These are phyloP conservation scores for Drymonia ruficornis DNA, from an alignment of 2,888 invertebrate genomes.

Conservation along the genomic window DNA sequence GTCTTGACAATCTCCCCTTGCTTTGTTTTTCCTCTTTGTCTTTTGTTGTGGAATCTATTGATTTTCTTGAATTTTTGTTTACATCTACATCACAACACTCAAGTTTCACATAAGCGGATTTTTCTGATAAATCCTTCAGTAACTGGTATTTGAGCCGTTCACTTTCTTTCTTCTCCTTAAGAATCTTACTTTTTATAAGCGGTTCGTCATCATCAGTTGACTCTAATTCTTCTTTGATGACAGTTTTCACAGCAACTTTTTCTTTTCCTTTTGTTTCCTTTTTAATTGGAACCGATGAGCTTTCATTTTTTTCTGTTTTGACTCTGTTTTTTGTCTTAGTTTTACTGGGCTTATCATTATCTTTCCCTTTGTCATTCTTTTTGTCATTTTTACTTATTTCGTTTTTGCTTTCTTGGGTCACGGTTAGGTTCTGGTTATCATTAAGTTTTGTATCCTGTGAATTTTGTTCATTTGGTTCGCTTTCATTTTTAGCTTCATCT, in stretches of 20 bases:
- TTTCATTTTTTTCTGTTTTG: conserved; percentile 49
- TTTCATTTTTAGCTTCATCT: conserved; percentile 50
- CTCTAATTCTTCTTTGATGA: conserved; percentile 68
- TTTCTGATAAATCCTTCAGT: conserved; percentile 75
- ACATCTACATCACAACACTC: conserved; percentile 78
- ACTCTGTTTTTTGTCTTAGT: conserved; percentile 51
- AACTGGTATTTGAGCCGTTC: conserved; percentile 70
- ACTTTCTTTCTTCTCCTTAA: conserved; percentile 70
- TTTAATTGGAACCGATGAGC: conserved; percentile 35
- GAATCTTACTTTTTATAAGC: conserved; percentile 72
- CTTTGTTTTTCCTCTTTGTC: conserved; percentile 63
- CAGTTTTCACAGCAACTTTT: conserved; percentile 41
- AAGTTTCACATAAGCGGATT: conserved; percentile 77
- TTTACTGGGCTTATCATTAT: conserved; percentile 49
- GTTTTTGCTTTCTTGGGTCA: conserved; percentile 36
- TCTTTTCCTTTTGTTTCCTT: conserved; percentile 52
- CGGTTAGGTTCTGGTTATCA: too few species aligned
- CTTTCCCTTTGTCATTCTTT: conserved; percentile 49
- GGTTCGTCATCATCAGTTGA: conserved; percentile 66
- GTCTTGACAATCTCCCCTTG: conserved; percentile 60
- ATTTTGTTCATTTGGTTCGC: conserved; percentile 18
- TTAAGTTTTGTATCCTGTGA: conserved; percentile 12
- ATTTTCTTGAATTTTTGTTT: conserved; percentile 69
- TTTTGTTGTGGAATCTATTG: conserved; percentile 58
- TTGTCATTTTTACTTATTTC: conserved; percentile 49